Conservation (phyloP, 2,113 vertebrate genomes). For the Pseudorectes ferrugineus region DNA sequence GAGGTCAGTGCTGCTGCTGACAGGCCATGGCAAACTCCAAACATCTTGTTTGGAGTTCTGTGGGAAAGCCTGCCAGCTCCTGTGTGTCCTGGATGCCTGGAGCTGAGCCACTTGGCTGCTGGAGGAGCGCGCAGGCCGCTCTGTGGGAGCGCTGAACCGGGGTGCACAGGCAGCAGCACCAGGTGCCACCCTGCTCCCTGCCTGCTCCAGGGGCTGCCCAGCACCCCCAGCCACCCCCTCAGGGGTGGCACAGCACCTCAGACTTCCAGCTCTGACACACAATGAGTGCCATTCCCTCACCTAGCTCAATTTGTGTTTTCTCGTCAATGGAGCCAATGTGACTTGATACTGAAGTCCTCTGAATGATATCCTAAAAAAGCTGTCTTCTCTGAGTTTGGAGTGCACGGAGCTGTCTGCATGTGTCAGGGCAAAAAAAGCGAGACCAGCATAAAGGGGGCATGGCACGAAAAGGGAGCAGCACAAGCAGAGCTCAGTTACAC, state of each 20-base stretch:
- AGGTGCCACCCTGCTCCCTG: not conserved
- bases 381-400: rapidly evolving
- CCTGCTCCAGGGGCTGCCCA: not conserved
- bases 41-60: not conserved
- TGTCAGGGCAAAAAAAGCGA: not conserved
- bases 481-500: not conserved
- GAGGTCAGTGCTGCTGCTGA: not conserved
- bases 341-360: rapidly evolving
- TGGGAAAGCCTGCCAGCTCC: not conserved
- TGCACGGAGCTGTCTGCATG: rapidly evolving
- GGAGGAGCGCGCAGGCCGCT: rapidly evolving
- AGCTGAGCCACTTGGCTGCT: not conserved
- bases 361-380: rapidly evolving
- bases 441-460: not conserved
- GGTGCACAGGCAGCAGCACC: not conserved
- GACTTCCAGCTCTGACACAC: not conserved
- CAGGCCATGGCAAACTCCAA: not conserved
- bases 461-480: not conserved
- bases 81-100: rapidly evolving
- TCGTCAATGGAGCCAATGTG: rapidly evolving
- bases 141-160: rapidly evolving
- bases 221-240: not conserved
- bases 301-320: rapidly evolving
- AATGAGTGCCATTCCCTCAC: rapidly evolving
- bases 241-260: too few relatives aligned